Conservation (phyloP, 1,140 invertebrate species). For the Bombus sibiricus region DNA sequence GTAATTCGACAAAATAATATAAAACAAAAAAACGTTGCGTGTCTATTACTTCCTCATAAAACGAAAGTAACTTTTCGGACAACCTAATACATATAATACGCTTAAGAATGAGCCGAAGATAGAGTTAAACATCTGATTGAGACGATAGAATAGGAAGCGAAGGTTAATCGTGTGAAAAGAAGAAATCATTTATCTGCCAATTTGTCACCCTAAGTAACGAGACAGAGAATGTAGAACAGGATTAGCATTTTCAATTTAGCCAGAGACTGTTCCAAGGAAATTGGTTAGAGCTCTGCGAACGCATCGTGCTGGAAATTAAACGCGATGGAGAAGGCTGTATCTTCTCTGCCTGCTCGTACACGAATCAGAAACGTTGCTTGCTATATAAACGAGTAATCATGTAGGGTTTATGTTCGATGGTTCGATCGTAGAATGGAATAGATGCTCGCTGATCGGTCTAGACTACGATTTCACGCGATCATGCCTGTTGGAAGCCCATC, state of each 20-base stretch:
- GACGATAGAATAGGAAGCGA: background rate
- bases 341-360: background rate
- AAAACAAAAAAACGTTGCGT: no score
- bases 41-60: no score
- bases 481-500: background rate
- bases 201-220: background rate
- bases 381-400: background rate
- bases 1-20: no score
- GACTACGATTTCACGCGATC: slow-evolving; percentile 4
- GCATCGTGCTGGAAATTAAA: slow-evolving; percentile 30
- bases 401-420: background rate
- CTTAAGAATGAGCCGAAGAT: no score
- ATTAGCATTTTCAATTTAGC: slow-evolving; percentile 59
- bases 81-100: background rate
- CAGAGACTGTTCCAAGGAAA: background rate
- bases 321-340: background rate
- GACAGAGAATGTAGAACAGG: background rate
- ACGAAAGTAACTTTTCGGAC: no score
- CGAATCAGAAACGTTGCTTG: slow-evolving; percentile 1
- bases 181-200: background rate
- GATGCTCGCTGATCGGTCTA: background rate
- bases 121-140: background rate
- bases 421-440: background rate
- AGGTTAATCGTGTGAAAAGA: background rate
- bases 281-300: background rate